Percentiles rank a stretch among this genome's conserved stretches.
Evolutionary conservation across 1,140 invertebrate species (phyloP).

Genomic region (Eumaeus atala): DNA sequence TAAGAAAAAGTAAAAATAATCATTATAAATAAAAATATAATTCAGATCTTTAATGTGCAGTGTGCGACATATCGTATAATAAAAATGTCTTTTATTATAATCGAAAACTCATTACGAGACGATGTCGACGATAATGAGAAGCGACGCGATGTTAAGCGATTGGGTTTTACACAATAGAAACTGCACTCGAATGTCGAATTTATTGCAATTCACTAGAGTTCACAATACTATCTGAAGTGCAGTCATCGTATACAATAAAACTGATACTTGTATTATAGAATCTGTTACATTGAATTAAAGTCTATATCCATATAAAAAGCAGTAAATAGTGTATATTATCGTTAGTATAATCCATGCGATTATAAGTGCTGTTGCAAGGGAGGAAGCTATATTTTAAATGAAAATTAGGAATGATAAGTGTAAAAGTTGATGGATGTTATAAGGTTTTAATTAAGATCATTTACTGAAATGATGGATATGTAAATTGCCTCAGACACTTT

Average conservation of each 20-base stretch:
- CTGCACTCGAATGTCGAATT: not conserved
- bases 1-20: too few species aligned
- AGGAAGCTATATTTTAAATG: too few species aligned
- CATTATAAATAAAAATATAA: too few species aligned
- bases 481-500: not conserved
- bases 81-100: slow-evolving; percentile 26
- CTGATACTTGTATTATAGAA: too few species aligned
- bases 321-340: too few species aligned
- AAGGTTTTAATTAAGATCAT: not conserved
- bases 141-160: slow-evolving; percentile 23
- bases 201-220: not conserved
- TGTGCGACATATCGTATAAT: slow-evolving; percentile 14
- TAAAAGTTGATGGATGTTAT: slow-evolving; percentile 2
- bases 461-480: not conserved
- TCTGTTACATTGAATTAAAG: too few species aligned
- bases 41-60: too few species aligned
- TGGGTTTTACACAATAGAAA: not conserved
- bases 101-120: slow-evolving; percentile 31
- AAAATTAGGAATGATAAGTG: not conserved
- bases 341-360: too few species aligned
- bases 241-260: too few species aligned
- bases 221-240: too few species aligned
- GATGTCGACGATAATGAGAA: slow-evolving; percentile 29
- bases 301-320: too few species aligned
- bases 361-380: too few species aligned